Evolutionary conservation across 53 echinoderm and acorn worm species (phyloP).

Genomic region (Henricia sp.): DNA sequence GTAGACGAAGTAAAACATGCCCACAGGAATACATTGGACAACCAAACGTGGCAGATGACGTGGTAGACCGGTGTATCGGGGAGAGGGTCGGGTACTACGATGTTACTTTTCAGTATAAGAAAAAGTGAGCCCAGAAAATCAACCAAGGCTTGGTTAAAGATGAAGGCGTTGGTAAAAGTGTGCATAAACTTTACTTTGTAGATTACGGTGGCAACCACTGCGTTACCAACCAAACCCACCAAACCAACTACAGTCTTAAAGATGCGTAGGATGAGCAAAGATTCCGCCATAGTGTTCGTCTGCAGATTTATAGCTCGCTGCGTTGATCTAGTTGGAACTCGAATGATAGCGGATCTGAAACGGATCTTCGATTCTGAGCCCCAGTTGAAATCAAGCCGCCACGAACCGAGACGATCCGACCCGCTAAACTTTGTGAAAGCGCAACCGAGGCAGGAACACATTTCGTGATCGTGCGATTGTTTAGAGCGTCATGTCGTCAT

Average conservation of each 20-base stretch:
- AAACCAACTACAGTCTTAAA: slow-evolving; percentile 56
- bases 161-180: slow-evolving; percentile 52
- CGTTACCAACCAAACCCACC: slow-evolving; percentile 55
- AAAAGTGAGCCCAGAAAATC: slow-evolving; percentile 53
- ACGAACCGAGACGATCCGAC: no score
- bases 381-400: no score
- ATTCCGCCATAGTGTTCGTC: slow-evolving; percentile 19
- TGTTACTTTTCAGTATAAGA: slow-evolving; percentile 37
- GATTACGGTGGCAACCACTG: slow-evolving; percentile 39
- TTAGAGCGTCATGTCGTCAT: no score
- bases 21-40: slow-evolving; percentile 42
- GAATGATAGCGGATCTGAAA: no score
- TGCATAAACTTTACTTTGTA: slow-evolving; percentile 52
- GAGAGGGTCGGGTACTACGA: slow-evolving; percentile 8
- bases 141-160: slow-evolving; percentile 58
- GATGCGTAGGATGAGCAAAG: slow-evolving; percentile 27
- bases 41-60: slow-evolving; percentile 55
- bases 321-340: no score
- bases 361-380: no score
- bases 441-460: no score
- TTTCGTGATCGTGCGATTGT: no score
- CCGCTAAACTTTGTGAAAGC: no score
- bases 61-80: slow-evolving; percentile 44
- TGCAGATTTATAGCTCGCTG: no score
- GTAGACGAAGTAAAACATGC: slow-evolving; percentile 47